phyloP scores from a whole-genome alignment of 2,797 vertebrate species.

The Tapera naevia region DNA sequence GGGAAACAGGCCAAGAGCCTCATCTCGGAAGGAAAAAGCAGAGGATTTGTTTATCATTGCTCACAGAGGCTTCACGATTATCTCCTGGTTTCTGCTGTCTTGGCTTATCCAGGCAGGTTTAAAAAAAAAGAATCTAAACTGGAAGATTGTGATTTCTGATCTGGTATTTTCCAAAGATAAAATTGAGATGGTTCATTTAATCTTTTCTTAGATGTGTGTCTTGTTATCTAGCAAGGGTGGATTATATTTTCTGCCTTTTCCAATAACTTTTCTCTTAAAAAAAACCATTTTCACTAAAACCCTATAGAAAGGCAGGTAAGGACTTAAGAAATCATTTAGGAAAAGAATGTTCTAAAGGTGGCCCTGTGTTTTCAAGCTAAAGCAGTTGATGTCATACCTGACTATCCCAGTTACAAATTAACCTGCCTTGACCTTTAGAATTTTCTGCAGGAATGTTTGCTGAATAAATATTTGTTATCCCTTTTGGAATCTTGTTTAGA shows the following conservation, averaged over 20 bases:
- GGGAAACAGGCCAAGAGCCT: not conserved
- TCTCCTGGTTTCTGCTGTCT: not conserved
- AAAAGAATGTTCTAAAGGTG: not conserved
- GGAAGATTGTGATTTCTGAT: not conserved
- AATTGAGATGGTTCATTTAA: not conserved
- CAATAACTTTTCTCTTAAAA: not conserved
- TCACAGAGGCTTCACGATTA: not conserved
- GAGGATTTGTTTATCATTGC: not conserved
- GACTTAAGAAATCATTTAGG: not conserved
- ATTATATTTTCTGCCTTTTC: not conserved
- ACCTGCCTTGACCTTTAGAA: not conserved
- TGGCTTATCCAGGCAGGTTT: not conserved
- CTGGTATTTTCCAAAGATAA: slow-evolving; percentile 13
- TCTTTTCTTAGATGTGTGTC: not conserved
- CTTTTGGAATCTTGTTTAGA: not conserved
- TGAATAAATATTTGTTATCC: not conserved
- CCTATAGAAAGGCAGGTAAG: not conserved
- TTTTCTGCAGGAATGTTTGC: slow-evolving; percentile 12
- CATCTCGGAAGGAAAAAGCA: not conserved
- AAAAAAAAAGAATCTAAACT: not conserved
- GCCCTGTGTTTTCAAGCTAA: not conserved
- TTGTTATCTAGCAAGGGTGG: not conserved
- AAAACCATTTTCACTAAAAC: not conserved
- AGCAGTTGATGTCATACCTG: not conserved
- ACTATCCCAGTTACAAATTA: slow-evolving; percentile 56